Percentiles rank a stretch among this genome's conserved stretches.
Conservation (phyloP, 2,113 vertebrate genomes). For the Varanus salvator region DNA sequence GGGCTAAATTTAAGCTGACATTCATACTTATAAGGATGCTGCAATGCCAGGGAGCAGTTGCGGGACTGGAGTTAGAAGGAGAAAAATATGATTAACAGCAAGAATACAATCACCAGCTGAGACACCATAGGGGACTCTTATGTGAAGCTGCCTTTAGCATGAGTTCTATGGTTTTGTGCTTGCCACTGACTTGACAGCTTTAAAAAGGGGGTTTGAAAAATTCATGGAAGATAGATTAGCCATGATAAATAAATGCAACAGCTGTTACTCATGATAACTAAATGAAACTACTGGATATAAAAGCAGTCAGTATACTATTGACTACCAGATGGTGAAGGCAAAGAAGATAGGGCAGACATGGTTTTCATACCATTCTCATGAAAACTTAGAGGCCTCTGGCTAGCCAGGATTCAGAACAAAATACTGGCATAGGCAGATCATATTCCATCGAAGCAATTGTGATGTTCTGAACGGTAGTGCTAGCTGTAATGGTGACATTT, state of each 20-base stretch:
- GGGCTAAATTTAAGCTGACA: not conserved
- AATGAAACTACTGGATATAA: not conserved
- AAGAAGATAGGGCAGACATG: not conserved
- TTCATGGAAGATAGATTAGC: not conserved
- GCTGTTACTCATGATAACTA: not conserved
- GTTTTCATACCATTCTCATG: not conserved
- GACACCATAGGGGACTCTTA: not conserved
- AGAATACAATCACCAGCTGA: not conserved
- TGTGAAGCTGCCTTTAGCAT: not conserved
- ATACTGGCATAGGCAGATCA: not conserved
- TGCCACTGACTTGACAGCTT: not conserved
- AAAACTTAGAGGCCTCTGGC: not conserved
- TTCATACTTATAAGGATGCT: not conserved
- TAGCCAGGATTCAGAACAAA: not conserved
- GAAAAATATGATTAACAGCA: not conserved
- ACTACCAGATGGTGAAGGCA: not conserved
- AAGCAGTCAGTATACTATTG: not conserved
- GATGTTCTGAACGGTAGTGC: not conserved
- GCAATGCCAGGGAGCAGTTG: no score
- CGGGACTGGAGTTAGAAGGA: not conserved
- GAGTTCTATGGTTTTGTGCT: not conserved
- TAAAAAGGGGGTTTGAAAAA: not conserved
- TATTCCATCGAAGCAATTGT: constrained; percentile 5
- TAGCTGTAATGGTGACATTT: not conserved
- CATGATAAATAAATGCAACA: not conserved